These are phyloP conservation scores for Leptopilina drosophilae DNA, from an alignment of 2,888 invertebrate genomes.

Conservation along the genomic window DNA sequence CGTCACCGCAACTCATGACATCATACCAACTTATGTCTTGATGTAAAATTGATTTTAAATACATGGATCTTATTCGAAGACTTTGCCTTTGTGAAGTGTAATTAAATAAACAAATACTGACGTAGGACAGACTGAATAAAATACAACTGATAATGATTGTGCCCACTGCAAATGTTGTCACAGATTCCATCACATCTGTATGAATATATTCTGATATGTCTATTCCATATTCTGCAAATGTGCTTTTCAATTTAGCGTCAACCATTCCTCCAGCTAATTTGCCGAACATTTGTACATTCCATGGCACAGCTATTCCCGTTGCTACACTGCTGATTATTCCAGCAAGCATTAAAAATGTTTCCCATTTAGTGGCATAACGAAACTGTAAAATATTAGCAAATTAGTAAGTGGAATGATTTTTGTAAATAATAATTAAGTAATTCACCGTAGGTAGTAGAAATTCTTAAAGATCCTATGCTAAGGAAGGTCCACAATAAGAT, in stretches of 20 bases:
- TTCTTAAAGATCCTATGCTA: no score
- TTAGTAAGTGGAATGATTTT: no score
- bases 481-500: no score
- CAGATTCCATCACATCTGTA: conserved; percentile 77
- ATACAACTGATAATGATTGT: conserved; percentile 81
- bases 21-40: conserved; percentile 89
- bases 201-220: conserved; percentile 55
- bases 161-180: conserved; percentile 81
- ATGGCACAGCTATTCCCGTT: conserved; percentile 83
- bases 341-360: conserved; percentile 80
- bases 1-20: conserved; percentile 84
- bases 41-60: conserved; percentile 83
- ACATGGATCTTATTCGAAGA: conserved; percentile 81
- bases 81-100: conserved; percentile 85
- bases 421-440: no score
- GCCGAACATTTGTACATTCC: conserved; percentile 85
- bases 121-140: conserved; percentile 82
- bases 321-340: conserved; percentile 80
- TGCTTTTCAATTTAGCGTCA: conserved; percentile 64
- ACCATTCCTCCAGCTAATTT: conserved; percentile 83
- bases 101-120: conserved; percentile 84
- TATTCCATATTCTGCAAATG: conserved; percentile 61
- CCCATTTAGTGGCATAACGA: conserved; percentile 81
- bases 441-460: no score
- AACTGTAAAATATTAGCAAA: conserved; percentile 78